Evolutionary conservation across 2,888 invertebrate species (phyloP), one percentile per base, ranked within the genome.

Genomic region (Ypsolopha sequella): DNA sequence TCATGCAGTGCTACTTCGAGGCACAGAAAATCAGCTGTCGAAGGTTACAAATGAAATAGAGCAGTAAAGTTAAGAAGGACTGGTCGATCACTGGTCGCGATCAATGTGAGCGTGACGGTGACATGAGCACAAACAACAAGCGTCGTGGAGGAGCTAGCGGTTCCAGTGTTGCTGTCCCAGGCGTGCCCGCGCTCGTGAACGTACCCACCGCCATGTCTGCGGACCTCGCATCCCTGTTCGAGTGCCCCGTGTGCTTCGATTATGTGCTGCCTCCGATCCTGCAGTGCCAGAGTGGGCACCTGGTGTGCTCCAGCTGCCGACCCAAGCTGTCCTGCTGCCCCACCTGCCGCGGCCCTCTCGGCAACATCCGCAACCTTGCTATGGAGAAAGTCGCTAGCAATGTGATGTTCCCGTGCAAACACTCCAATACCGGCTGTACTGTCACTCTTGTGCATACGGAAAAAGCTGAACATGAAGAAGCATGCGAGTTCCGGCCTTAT

Each of bases 341-440:
- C 45, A 99, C 98, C 55, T 99, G 99, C 76, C 92, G 99, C 57
- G 99, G 99, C 55, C 97, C 98, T 38, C 88, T 99, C 72, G 94
- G 94, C 82, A 98, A 98, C 80, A 99, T 99, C 65, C 91, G 99
- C 59, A 99, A 99, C 84, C 89, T 99, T 72, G 99, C 98, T 36
- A 98, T 99, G 98, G 99, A 99, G 76, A 99, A 99, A 80, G 98
- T 99, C 39, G 99, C 99, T 41, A 95, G 95, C 65, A 98, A 97
- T 65, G 96, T 99, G 47, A 95, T 96, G 91, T 99, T 99, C 70
- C 99, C 99, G 0, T 99, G 99, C 88, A 98, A 98, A 87, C 99
- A 98, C 88, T 95, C 96, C 52, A 93, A 94, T 61, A 96, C 96
- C 57, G 99, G 99, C 49, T 99, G 99, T 76, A 91, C 93, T 13